Conservation (phyloP, 2,797 vertebrate genomes). For the Coluber constrictor region DNA sequence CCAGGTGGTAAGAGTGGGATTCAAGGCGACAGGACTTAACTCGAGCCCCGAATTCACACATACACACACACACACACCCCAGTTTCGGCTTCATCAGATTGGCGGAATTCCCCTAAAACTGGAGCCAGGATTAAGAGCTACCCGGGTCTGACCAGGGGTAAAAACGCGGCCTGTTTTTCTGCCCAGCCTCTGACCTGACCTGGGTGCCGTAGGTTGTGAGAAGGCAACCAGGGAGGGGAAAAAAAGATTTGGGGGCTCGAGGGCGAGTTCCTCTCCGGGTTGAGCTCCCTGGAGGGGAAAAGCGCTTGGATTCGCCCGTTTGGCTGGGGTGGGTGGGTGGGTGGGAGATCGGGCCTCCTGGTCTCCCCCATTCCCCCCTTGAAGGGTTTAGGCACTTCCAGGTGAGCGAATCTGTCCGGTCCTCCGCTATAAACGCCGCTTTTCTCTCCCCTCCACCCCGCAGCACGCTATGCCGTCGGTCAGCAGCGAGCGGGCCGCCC, state of each 20-base stretch:
- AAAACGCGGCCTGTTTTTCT: background rate
- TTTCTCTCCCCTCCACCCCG: constrained; percentile 51
- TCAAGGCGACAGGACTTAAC: background rate
- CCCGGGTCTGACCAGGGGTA: background rate
- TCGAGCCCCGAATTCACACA: background rate
- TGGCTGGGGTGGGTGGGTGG: background rate
- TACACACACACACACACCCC: background rate
- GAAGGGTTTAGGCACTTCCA: background rate
- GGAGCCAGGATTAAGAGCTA: background rate
- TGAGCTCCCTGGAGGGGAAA: background rate
- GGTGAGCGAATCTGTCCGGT: background rate
- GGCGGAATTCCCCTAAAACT: background rate
- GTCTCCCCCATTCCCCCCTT: background rate
- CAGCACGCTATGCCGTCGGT: constrained; percentile 89
- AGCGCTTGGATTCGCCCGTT: background rate
- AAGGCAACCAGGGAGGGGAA: background rate
- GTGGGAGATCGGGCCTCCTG: background rate
- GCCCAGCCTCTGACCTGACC: background rate
- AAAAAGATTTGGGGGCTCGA: background rate
- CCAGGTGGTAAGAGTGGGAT: background rate
- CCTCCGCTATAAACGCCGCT: constrained; percentile 10
- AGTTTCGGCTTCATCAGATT: background rate
- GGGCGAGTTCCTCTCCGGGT: background rate
- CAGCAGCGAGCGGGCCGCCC: constrained; percentile 87
- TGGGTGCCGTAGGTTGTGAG: background rate